A percentile compares a stretch with the other conserved stretches of the same genome.
These are phyloP conservation scores for Halictus rubicundus DNA, from an alignment of 1,140 invertebrate genomes.

Conservation along the genomic window DNA sequence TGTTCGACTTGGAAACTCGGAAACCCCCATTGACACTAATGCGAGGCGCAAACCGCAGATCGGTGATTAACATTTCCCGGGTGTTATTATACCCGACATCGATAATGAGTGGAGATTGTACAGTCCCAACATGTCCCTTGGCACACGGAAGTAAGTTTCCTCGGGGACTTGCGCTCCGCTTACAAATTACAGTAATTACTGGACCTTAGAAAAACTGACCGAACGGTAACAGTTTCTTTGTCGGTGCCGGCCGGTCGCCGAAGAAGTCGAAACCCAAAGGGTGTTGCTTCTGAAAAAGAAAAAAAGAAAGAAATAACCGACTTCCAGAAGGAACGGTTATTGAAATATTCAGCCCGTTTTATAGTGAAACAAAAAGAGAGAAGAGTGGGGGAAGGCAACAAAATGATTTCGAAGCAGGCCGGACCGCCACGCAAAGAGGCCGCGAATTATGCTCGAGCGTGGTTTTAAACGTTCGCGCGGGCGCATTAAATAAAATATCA, in stretches of 20 bases:
- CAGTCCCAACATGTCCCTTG: not conserved
- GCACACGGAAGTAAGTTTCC: not conserved
- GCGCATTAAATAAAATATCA: conserved; percentile 16
- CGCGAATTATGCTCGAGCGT: not conserved
- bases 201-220: not conserved
- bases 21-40: not conserved
- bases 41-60: not conserved
- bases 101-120: not conserved
- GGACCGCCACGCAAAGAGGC: not conserved
- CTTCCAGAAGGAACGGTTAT: not conserved
- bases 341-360: not conserved
- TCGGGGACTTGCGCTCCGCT: not conserved
- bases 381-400: not conserved
- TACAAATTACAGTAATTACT: not conserved
- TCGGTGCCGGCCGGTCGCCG: not conserved
- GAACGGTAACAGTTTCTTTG: not conserved
- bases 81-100: not conserved
- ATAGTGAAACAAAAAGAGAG: not conserved
- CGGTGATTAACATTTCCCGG: not conserved
- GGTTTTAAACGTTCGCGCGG: not conserved
- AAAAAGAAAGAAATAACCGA: too few species aligned
- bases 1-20: too few species aligned
- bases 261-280: not conserved
- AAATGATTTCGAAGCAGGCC: not conserved
- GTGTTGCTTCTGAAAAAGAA: not conserved